These are phyloP conservation scores for Rostratula benghalensis DNA, from an alignment of 2,113 vertebrate species.

Conservation along the genomic window DNA sequence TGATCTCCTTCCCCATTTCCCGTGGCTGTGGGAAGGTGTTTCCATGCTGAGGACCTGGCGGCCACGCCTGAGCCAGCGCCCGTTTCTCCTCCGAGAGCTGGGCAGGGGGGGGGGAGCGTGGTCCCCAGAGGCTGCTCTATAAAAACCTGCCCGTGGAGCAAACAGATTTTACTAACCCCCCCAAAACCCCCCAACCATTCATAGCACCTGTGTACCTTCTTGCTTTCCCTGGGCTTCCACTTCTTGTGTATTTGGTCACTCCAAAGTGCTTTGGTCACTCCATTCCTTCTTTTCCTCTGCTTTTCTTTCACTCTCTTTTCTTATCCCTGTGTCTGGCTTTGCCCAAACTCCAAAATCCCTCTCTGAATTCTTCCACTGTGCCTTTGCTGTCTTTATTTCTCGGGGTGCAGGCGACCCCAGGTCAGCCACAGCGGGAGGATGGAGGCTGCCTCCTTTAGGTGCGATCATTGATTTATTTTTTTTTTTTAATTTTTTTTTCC, in stretches of 20 bases:
- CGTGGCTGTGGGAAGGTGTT: neutral
- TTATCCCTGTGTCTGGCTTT: neutral
- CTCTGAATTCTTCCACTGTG: neutral
- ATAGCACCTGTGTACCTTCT: accelerated
- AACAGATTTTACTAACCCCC: neutral
- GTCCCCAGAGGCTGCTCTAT: neutral
- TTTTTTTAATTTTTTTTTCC: no score
- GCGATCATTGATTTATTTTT: neutral
- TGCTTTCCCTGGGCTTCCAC: neutral
- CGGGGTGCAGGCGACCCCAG: neutral
- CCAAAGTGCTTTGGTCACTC: neutral
- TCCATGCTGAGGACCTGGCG: neutral
- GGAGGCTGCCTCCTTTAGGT: accelerated
- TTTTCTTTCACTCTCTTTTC: neutral
- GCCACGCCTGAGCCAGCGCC: neutral
- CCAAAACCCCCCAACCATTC: no score
- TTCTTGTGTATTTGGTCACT: neutral
- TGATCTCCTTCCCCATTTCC: neutral
- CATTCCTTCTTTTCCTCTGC: neutral
- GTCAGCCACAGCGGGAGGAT: neutral
- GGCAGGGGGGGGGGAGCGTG: accelerated
- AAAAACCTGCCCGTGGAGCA: neutral
- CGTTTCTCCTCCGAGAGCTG: accelerated
- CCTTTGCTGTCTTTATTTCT: neutral
- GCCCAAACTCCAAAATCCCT: neutral